Evolutionary conservation across 1,140 invertebrate species (phyloP).

Genomic region (Asbolus verrucosus): DNA sequence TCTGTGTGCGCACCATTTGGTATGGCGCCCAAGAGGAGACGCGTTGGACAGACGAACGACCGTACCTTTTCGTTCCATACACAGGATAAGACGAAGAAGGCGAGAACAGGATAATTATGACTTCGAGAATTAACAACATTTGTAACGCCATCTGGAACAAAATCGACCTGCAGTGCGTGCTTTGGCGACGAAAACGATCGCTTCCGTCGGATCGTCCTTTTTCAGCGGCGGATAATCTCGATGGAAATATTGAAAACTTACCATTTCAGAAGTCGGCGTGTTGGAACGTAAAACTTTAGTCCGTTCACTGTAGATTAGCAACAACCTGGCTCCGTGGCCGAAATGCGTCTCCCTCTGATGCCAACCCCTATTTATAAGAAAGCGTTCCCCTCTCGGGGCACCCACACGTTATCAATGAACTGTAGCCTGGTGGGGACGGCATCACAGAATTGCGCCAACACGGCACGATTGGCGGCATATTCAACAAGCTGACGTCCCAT

Average conservation of each 20-base stretch:
- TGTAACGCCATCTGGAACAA: constrained; percentile 60
- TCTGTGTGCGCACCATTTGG: constrained; percentile 59
- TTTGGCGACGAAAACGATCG: too few species aligned
- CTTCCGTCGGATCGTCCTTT: too few species aligned
- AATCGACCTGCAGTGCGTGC: too few species aligned
- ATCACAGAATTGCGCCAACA: constrained; percentile 52
- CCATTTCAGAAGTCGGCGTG: constrained; percentile 26
- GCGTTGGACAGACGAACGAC: constrained; percentile 56
- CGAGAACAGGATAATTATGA: constrained; percentile 59
- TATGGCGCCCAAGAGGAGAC: constrained; percentile 61
- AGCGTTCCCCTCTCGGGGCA: constrained; percentile 62
- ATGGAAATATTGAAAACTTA: constrained; percentile 54
- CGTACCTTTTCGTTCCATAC: constrained; percentile 66
- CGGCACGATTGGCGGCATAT: constrained; percentile 55
- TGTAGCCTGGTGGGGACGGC: constrained; percentile 53
- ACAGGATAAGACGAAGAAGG: constrained; percentile 64
- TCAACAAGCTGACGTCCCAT: constrained; percentile 55
- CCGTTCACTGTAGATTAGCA: constrained; percentile 21
- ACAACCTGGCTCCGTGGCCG: constrained; percentile 35
- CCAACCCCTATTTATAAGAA: constrained; percentile 69
- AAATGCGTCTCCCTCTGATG: constrained; percentile 54
- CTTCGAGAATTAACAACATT: constrained; percentile 54
- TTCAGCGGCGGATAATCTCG: too few species aligned
- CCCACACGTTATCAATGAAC: constrained; percentile 75
- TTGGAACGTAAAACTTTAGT: constrained; percentile 42